Conservation (phyloP, 2,888 invertebrate genomes). For the Andrena camellia region DNA sequence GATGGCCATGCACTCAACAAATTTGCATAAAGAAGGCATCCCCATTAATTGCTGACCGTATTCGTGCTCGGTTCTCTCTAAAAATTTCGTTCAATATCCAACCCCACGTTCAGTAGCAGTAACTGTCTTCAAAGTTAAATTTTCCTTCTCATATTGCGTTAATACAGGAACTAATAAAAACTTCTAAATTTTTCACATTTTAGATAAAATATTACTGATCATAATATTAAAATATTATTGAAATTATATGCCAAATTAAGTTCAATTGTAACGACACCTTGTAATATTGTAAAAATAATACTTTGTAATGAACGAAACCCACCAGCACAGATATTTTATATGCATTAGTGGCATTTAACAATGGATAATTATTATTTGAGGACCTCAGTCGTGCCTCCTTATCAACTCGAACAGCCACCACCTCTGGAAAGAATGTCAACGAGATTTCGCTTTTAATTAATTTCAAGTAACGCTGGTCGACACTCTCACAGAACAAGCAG, state of each 20-base stretch:
- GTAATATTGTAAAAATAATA: too few relatives aligned
- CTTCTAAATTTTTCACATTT: too few relatives aligned
- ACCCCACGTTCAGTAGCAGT: too few relatives aligned
- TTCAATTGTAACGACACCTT: too few relatives aligned
- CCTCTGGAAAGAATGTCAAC: neutral
- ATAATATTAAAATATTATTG: too few relatives aligned
- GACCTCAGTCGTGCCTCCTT: neutral
- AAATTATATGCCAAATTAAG: too few relatives aligned
- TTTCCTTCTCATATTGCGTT: too few relatives aligned
- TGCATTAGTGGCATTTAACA: neutral
- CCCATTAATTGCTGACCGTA: constrained; percentile 22
- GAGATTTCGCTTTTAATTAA: constrained; percentile 8
- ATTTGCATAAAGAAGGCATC: constrained; percentile 54
- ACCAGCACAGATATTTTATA: too few relatives aligned
- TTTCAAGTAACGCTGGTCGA: neutral
- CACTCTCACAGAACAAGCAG: neutral
- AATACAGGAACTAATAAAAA: too few relatives aligned
- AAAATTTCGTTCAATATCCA: constrained; percentile 1
- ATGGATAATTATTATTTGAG: neutral
- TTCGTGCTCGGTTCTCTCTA: neutral
- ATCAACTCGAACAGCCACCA: neutral
- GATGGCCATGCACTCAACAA: constrained; percentile 51
- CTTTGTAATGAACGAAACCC: too few relatives aligned
- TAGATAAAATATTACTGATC: too few relatives aligned
- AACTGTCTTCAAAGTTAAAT: too few relatives aligned